Percentiles rank a stretch among this genome's conserved stretches.
These are phyloP conservation scores for Stegophylla sp. DNA, from an alignment of 2,888 invertebrate genomes.

Conservation along the genomic window DNA sequence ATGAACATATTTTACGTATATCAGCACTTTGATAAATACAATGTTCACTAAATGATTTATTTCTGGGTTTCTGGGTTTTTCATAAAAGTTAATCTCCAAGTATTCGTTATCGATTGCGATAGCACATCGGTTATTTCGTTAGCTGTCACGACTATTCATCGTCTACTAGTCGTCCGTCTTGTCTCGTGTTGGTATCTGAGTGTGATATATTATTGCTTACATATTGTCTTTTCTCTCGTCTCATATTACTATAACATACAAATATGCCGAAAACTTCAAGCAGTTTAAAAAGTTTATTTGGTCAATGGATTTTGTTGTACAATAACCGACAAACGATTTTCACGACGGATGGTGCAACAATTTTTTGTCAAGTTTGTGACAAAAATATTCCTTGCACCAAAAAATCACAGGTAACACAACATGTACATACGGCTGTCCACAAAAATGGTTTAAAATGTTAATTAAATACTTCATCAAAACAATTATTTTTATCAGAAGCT, in stretches of 20 bases:
- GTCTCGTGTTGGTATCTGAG: neutral
- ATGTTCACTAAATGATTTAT: too few relatives aligned
- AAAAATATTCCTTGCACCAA: neutral
- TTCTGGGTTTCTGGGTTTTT: too few relatives aligned
- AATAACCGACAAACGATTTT: neutral
- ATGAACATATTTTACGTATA: too few relatives aligned
- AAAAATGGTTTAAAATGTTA: neutral
- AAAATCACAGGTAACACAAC: neutral
- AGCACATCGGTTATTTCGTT: neutral
- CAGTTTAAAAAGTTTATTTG: neutral
- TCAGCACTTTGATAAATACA: too few relatives aligned
- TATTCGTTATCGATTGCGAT: neutral
- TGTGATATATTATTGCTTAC: too few relatives aligned
- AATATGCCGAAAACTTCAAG: neutral
- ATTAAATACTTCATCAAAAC: conserved; percentile 17
- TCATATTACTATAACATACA: neutral
- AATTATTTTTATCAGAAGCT: conserved; percentile 27
- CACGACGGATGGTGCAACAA: too few relatives aligned
- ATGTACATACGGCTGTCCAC: neutral
- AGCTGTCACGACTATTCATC: neutral
- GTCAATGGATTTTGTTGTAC: neutral
- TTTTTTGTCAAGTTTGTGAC: conserved; percentile 1
- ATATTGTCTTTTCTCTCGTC: neutral
- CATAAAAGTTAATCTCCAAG: neutral
- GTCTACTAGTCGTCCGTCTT: neutral